Evolutionary conservation across 2,113 vertebrate genomes (phyloP), one percentile per base, ranked within the genome.

Genomic region (Dicentrarchus labrax): DNA sequence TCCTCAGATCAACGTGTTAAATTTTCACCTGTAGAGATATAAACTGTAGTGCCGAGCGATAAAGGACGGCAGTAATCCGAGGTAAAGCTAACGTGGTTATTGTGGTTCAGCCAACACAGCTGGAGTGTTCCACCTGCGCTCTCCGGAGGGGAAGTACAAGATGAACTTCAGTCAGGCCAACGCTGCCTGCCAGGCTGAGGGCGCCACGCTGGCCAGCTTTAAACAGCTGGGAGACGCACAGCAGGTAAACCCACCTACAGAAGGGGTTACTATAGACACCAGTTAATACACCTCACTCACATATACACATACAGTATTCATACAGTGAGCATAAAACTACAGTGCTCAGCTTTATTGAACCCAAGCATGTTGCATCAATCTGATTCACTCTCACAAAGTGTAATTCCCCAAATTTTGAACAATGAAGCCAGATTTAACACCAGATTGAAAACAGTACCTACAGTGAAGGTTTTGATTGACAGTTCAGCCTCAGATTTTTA

Each of bases 71-170:
- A 78, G 36, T 36, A 45, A 59, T 39, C 45, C 60, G 13, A 53
- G 38, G 6, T 60, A 24, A 64, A 36, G 11, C 2, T 76, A 66
- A 74, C 22, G 0, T 19, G 2, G 6, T 39, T 41, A 1, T 76
- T 65, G 3, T 90, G 59, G 4, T 78, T 85, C 91, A 99, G 98
- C 96, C 80, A 97, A 96, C 86, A 96, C 93, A 2, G 97, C 95
- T 0, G 98, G 98, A 0, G 97, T 99, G 43, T 99, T 97, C 76
- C 97, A 98, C 61, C 93, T 98, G 80, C 96, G 97, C 77, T 96
- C 97, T 65, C 83, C 95, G 10, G 85, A 79, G 9, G 97, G 96
- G 22, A 96, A 94, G 59, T 98, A 99, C 0, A 88, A 91, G 86
- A 94, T 98, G 88, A 99, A 95, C 78, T 98, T 96, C 13, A 95